Evolutionary conservation across 1,140 invertebrate species (phyloP), one percentile per base, ranked within the genome.

Genomic region (Adoxophyes honmai): DNA sequence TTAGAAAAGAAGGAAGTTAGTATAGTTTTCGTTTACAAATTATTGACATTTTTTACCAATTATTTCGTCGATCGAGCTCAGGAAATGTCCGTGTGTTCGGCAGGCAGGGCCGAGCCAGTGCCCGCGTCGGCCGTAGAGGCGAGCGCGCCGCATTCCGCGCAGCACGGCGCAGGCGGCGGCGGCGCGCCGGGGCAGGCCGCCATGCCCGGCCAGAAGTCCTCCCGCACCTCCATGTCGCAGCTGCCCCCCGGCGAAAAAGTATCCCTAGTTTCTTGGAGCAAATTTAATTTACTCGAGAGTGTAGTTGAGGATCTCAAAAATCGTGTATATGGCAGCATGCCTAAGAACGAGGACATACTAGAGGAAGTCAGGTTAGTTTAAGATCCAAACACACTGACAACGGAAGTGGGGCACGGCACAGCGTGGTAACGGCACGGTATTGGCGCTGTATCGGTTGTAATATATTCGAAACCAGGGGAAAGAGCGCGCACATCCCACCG

Each of bases 331-430:
- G 81, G 81, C 1, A 85, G 72, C 18, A 75, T 83, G 14, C 85
- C 82, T 6, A 86, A 77, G 53, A 88, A 88, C 60, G 80, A 86
- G 48, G 64, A 79, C 7, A 85, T 88, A 44, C 61, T 88, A 34
- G 75, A 86, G 52, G 82, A 85, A 78, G 85, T 88, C 16, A 78
- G 82, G 85, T 86, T 34, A 33, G 48, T 44, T 28, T 28, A n/a
- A n/a, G n/a, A n/a, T 28, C 21, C 21, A 6, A 28, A n/a, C n/a
- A n/a, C n/a, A n/a, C n/a, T n/a, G n/a, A n/a, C n/a, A n/a, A n/a
- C n/a, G n/a, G n/a, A n/a, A n/a, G n/a, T n/a, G n/a, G n/a, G n/a
- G n/a, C n/a, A n/a, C n/a, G n/a, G n/a, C n/a, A n/a, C n/a, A n/a
- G n/a, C n/a, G n/a, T n/a, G n/a, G n/a, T n/a, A n/a, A n/a, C n/a